Evolutionary conservation across 2,797 vertebrate species (phyloP).

Genomic region (Buceros bicornis): DNA sequence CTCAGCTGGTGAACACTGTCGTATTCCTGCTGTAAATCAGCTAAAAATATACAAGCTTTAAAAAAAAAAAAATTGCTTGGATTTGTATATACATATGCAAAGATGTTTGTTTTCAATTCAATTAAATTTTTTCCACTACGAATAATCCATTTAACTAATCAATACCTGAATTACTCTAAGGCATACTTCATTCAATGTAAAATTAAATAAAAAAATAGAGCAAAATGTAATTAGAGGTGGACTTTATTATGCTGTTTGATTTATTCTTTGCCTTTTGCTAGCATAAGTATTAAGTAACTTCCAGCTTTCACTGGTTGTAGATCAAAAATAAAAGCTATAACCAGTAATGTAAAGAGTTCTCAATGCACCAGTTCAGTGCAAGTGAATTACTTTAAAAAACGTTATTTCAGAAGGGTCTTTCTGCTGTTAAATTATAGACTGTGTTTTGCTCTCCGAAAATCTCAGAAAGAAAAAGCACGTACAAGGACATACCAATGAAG

Average conservation of each 20-base stretch:
- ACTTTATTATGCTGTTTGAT: constrained; percentile 29
- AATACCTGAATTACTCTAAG: constrained; percentile 11
- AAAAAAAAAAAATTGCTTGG: background rate
- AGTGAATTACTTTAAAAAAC: background rate
- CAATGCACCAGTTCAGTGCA: background rate
- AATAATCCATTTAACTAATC: constrained; percentile 46
- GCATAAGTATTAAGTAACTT: background rate
- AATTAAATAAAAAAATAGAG: constrained; percentile 23
- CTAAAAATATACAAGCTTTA: background rate
- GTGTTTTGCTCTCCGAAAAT: background rate
- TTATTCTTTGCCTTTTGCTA: constrained; percentile 3
- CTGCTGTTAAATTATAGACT: background rate
- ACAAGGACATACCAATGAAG: background rate
- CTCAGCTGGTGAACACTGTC: background rate
- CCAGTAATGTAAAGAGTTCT: background rate
- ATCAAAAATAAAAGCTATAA: constrained; percentile 16
- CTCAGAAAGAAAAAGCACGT: background rate
- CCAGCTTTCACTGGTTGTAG: background rate
- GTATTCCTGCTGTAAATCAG: background rate
- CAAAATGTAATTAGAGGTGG: constrained; percentile 35
- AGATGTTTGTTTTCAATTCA: constrained; percentile 21
- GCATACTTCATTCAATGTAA: constrained; percentile 17
- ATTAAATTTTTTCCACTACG: background rate
- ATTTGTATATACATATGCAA: background rate
- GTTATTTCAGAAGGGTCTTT: background rate